Evolutionary conservation across 2,888 invertebrate species (phyloP), one percentile per base, ranked within the genome.

Genomic region (Drosophila robusta): DNA sequence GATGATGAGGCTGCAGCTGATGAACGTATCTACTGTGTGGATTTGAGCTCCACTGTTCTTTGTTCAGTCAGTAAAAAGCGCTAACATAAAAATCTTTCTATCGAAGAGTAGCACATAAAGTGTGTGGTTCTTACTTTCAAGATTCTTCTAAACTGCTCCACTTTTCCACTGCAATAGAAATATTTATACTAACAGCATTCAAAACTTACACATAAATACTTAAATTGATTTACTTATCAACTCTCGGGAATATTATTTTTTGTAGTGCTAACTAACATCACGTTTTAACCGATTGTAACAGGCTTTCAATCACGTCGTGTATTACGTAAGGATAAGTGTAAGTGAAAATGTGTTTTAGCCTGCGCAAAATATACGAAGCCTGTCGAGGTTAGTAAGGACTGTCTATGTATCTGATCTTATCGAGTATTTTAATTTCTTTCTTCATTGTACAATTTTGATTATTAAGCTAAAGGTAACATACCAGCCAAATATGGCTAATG

Each of bases 321-420:
- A 9, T 41, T 6, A 41, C n/a, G 1, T 52, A n/a, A 18, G 12
- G 39, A 32, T 2, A 32, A n/a, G 9, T 52, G 29, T 14, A 29
- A 52, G 32, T 14, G 29, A 52, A 52, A 52, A 52, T 52, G 52
- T 52, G 52, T 32, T 18, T 52, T 6, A 42, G 18, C 6, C 18
- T 52, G n/a, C n/a, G 32, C 2, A 42, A 52, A 22, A 7, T 52
- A 14, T 42, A 41, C 2, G 29, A 52, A 32, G 29, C 18, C 22
- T 52, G 52, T 14, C 41, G 52, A 52, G 52, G 52, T 52, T 42
- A 42, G 52, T 52, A 42, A 22, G 4, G 16, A 4, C 16, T 39
- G 4, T 39, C 16, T 39, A 38, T 36, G 36, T 36, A 14, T 12
- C 7, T 11, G 4, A 8, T 16, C 4, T 39, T 16, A 16, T 1